A percentile compares a stretch with the other conserved stretches of the same genome.
Conservation (phyloP, 2,797 vertebrate species). For the Rousettus madagascariensis region DNA sequence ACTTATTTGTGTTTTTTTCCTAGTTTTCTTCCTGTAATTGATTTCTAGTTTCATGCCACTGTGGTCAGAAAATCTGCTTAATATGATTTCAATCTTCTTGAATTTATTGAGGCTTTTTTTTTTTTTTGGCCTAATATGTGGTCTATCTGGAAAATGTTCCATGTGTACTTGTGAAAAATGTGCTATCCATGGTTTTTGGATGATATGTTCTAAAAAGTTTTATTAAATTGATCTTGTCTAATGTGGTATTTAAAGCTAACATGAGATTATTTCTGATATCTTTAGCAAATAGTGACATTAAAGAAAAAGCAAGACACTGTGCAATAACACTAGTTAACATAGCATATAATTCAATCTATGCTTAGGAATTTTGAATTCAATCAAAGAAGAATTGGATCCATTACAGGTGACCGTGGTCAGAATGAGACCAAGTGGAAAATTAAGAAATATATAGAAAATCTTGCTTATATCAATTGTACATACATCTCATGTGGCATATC, state of each 20-base stretch:
- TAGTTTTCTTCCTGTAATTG: background rate
- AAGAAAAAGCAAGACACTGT: background rate
- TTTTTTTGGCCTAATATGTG: background rate
- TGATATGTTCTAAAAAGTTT: background rate
- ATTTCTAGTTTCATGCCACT: background rate
- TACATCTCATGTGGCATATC: background rate
- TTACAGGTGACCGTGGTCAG: background rate
- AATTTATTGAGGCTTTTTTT: background rate
- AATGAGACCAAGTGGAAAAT: background rate
- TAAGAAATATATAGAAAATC: background rate
- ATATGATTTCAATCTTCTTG: background rate
- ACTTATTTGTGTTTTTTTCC: background rate
- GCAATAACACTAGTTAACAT: background rate
- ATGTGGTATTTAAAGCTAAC: background rate
- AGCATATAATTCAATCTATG: background rate
- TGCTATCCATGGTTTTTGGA: background rate
- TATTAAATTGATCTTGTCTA: background rate
- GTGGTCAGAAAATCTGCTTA: background rate
- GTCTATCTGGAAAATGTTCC: background rate
- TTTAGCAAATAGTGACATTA: background rate
- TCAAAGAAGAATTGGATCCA: background rate
- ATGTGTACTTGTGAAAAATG: background rate
- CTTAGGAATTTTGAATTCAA: conserved; percentile 38
- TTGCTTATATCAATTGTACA: background rate
- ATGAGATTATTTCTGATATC: conserved; percentile 36